Evolutionary conservation across 92 coral and sea anemone species (phyloP), one percentile per base, ranked within the genome.

Genomic region (Heliopora coerulea): DNA sequence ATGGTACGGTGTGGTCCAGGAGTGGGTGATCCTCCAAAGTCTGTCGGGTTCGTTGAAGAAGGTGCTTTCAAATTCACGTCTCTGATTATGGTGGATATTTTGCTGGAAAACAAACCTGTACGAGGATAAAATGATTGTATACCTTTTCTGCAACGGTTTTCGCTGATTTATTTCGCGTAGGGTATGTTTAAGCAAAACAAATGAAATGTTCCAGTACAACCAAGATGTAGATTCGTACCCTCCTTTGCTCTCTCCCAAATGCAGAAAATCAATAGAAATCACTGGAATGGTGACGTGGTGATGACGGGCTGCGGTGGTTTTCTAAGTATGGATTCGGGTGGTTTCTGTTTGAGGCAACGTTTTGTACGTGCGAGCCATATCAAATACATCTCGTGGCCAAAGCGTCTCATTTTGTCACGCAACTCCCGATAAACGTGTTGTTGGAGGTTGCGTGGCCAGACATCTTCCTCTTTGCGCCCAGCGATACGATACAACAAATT

Each of bases 301-400:
- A 20, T 19, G 8, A 63, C 17, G 11, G 70, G 70, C 2, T 63
- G 70, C 10, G 30, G 68, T 3, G 70, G 70, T 63, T 34, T 50
- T 13, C 52, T 49, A 14, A 34, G 70, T 37, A 50, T 37, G 3
- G 49, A 34, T 40, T 49, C 30, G 2, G 70, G 70, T 23, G 52
- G 57, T 11, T 46, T 66, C 52, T 66, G 73, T 20, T 66, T 46
- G 18, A 66, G 57, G 56, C 73, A 66, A 66, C 73, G 57, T 66
- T 66, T 28, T 41, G 57, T 2, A 66, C 57, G 73, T 28, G 41
- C 57, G 57, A 2, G 33, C 73, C 9, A 66, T 34, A 25, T 66
- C 57, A 66, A 24, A 66, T 17, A 66, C 73, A 25, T 34, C 44
- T 66, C 73, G 39, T 66, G 73, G 23, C 73, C 73, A 34, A 66